Percentiles rank a stretch among this genome's conserved stretches.
Evolutionary conservation across 1,140 invertebrate species (phyloP).

Genomic region (Aphelinus certus): DNA sequence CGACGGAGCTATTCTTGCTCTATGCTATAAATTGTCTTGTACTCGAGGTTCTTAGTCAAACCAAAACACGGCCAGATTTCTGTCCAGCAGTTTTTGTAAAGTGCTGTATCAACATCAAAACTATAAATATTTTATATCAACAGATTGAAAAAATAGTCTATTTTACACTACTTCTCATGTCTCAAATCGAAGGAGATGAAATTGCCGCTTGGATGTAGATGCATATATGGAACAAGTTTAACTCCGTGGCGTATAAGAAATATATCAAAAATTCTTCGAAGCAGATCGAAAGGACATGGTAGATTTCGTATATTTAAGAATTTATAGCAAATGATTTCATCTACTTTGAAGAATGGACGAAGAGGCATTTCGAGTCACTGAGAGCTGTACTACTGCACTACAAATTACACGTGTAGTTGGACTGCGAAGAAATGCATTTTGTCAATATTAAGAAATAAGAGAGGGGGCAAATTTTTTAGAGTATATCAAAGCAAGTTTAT

Average conservation of each 20-base stretch:
- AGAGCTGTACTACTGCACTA: too few species aligned
- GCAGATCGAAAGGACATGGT: too few species aligned
- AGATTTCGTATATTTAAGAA: too few species aligned
- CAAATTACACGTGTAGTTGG: too few species aligned
- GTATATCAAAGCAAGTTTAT: neutral
- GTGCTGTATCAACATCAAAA: neutral
- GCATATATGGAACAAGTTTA: too few species aligned
- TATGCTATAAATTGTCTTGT: neutral
- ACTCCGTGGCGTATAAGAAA: too few species aligned
- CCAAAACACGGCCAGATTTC: neutral
- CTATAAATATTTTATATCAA: conserved; percentile 5
- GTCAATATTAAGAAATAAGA: too few species aligned
- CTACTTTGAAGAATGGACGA: too few species aligned
- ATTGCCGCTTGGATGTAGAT: neutral
- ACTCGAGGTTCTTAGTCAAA: neutral
- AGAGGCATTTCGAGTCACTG: too few species aligned
- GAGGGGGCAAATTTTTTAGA: neutral
- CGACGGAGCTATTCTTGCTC: neutral
- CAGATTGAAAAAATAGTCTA: neutral
- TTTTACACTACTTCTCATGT: conserved; percentile 10
- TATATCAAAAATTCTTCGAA: too few species aligned
- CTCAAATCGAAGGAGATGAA: neutral
- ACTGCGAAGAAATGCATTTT: too few species aligned
- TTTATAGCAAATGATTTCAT: too few species aligned
- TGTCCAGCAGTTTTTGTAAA: conserved; percentile 3